Base-by-base conservation (phyloP, 1,140 invertebrate genomes). In the Teleogryllus occipitalis region DNA sequence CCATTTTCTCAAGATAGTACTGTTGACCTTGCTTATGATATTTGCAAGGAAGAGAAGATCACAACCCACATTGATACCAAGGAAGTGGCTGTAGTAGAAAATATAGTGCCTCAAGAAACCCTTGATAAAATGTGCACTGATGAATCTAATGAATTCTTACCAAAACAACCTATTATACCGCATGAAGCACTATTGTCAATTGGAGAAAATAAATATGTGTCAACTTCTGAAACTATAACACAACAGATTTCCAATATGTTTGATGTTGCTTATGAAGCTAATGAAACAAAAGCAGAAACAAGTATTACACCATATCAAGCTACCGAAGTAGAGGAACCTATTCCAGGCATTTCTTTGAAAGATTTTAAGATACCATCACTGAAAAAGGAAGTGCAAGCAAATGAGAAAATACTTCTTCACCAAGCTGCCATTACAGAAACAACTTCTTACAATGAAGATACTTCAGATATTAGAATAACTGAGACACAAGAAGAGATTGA, bases 181-280 rank as follows among this genome's bases (percentile, higher is more conserved):
- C 49, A 74, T 18, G 80, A 72, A 76, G 79, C 82, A 39, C 77
- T 15, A 10, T n/a, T 82, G 18, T 79, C 80, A 49, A 21, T 82
- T 77, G 74, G 48, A 54, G 79, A 81, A 46, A 79, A 65, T 46
- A 79, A 77, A 27, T 78, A 79, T 75, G 14, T 82, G 8, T 21
- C 81, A 27, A 77, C 82, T 76, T 78, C 77, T 74, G 82, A 82
- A 80, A 80, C 80, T 48, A 75, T 78, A 48, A 65, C 80, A 65
- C 80, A 83, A 47, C 79, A 82, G 78, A 78, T 75, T 47, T 78
- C 80, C 27, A 27, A 82, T 79, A 78, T 80, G 2, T 79, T 82
- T 12, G 65, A 74, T 47, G 75, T 75, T 39, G 78, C 81, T 65
- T 78, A 80, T n/a, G 80, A 81, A 46, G 47, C 79, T 72, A 80